These are phyloP conservation scores for Dipodomys ordii DNA, from an alignment of 2,113 vertebrate genomes.

Conservation along the genomic window DNA sequence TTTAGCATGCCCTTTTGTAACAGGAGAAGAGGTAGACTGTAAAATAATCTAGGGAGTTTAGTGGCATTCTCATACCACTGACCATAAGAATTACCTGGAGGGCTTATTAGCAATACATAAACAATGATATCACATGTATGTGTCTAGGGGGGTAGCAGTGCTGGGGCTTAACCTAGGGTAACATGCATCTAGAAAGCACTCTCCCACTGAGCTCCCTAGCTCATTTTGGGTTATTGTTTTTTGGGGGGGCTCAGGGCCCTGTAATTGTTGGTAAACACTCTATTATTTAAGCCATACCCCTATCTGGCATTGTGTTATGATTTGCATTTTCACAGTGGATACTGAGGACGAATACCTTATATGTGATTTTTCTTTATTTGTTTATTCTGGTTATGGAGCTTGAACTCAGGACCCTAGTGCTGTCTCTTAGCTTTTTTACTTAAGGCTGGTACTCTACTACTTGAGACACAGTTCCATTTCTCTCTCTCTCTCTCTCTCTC, in stretches of 20 bases:
- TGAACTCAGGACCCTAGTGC: too few relatives aligned
- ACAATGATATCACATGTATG: background rate
- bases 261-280: background rate
- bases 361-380: background rate
- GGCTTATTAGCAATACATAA: background rate
- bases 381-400: background rate
- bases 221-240: too few relatives aligned
- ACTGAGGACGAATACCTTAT: background rate
- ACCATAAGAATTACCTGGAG: background rate
- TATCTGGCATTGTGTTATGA: background rate
- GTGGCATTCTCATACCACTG: background rate
- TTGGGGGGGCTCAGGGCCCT: background rate
- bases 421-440: too few relatives aligned
- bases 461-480: too few relatives aligned
- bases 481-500: too few relatives aligned
- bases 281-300: background rate
- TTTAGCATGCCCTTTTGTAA: background rate
- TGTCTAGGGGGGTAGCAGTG: too few relatives aligned
- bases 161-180: background rate
- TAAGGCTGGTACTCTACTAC: too few relatives aligned
- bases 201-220: too few relatives aligned
- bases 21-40: background rate
- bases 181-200: too few relatives aligned
- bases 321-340: background rate
- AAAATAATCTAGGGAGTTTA: background rate